A percentile compares a stretch with the other conserved stretches of the same genome.
These are phyloP conservation scores for Galerucella pusilla DNA, from an alignment of 2,888 invertebrate species.

Conservation along the genomic window DNA sequence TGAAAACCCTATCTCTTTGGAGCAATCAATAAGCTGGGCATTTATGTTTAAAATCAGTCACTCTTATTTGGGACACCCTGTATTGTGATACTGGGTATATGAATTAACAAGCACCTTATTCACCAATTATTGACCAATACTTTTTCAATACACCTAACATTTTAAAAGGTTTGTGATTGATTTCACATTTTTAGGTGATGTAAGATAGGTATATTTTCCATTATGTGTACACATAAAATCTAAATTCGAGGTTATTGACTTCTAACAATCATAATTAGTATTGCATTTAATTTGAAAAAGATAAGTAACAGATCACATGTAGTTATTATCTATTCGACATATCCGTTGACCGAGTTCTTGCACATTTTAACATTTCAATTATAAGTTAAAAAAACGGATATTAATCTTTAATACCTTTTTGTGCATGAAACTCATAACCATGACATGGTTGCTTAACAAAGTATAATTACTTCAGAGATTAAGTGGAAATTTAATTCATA, in stretches of 20 bases:
- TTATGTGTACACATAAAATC: neutral
- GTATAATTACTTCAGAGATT: too few relatives aligned
- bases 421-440: neutral
- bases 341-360: neutral
- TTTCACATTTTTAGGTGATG: neutral
- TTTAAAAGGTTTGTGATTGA: neutral
- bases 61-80: too few relatives aligned
- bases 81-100: too few relatives aligned
- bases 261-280: too few relatives aligned
- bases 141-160: too few relatives aligned
- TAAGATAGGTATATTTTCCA: neutral
- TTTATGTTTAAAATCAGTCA: too few relatives aligned
- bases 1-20: too few relatives aligned
- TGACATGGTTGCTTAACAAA: neutral
- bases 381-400: neutral
- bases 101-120: too few relatives aligned
- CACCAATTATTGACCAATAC: too few relatives aligned
- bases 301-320: neutral
- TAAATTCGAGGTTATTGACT: too few relatives aligned
- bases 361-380: neutral
- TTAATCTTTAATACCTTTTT: neutral
- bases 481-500: too few relatives aligned
- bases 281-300: neutral
- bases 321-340: neutral
- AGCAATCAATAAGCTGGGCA: too few relatives aligned